Evolutionary conservation across 2,113 vertebrate genomes (phyloP).

Genomic region (Brevimyrus niger): DNA sequence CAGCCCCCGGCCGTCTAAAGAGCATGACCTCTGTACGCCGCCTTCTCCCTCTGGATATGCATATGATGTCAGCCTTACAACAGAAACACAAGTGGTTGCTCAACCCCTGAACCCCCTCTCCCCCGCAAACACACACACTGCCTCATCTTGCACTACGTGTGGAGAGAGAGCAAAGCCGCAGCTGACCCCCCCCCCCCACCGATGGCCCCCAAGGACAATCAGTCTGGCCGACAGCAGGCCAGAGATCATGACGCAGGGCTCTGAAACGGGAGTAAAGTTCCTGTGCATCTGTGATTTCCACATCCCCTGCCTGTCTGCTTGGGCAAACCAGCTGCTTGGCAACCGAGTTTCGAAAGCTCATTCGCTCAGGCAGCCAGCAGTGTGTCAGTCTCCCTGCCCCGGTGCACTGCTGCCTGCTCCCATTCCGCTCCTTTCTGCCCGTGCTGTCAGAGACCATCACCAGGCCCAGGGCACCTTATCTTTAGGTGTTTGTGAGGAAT

Average conservation of each 20-base stretch:
- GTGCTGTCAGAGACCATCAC: neutral
- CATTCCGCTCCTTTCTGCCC: neutral
- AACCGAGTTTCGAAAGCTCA: neutral
- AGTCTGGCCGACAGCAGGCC: neutral
- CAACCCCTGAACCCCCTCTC: neutral
- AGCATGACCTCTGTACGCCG: neutral
- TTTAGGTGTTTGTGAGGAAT: neutral
- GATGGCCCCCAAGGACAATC: neutral
- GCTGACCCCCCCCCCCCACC: neutral
- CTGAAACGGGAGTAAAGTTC: conserved; percentile 10
- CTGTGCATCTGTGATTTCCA: neutral
- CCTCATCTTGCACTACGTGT: neutral
- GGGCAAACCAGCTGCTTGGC: neutral
- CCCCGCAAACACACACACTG: neutral
- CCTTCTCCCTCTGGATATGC: neutral
- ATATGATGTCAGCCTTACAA: conserved; percentile 1
- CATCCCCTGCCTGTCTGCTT: neutral
- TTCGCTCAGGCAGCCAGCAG: neutral
- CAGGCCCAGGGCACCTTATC: neutral
- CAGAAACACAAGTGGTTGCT: neutral
- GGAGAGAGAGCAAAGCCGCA: neutral
- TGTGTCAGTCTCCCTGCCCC: neutral
- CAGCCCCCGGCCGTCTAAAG: neutral
- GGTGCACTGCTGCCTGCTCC: too few species aligned
- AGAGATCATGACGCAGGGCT: neutral